Percentiles rank a stretch among this genome's conserved stretches.
These are phyloP conservation scores for Lytechinus variegatus DNA, from an alignment of 35 echinoderm and acorn worm genomes.

Conservation along the genomic window DNA sequence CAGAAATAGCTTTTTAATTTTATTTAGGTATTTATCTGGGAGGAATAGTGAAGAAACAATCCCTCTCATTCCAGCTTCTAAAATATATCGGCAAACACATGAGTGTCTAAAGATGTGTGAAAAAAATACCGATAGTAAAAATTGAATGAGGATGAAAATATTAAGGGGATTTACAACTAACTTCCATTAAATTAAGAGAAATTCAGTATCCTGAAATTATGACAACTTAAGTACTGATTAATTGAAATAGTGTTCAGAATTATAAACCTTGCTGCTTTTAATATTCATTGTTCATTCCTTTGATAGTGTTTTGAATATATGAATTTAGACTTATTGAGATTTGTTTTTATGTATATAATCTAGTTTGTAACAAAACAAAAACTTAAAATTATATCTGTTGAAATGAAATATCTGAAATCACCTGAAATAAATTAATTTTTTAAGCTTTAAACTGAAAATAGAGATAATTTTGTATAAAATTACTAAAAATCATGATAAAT, in stretches of 20 bases:
- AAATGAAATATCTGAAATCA: not conserved
- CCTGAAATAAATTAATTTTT: not conserved
- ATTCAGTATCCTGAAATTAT: not conserved
- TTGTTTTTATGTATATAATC: not conserved
- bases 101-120: too few species aligned
- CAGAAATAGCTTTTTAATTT: too few species aligned
- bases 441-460: not conserved
- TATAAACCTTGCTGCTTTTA: not conserved
- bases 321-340: not conserved
- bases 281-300: not conserved
- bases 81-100: too few species aligned
- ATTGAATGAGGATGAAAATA: too few species aligned
- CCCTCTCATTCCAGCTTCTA: too few species aligned
- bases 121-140: too few species aligned
- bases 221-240: not conserved
- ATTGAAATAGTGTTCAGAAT: not conserved
- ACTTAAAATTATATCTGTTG: not conserved
- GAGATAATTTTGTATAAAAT: not conserved
- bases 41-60: too few species aligned
- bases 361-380: not conserved
- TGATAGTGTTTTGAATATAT: not conserved
- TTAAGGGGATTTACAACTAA: too few species aligned
- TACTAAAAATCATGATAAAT: not conserved
- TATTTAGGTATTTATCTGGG: too few species aligned
- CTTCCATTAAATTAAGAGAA: too few species aligned